Evolutionary conservation across 2,797 vertebrate genomes (phyloP), one percentile per base, ranked within the genome.

Genomic region (Channallabes apus): DNA sequence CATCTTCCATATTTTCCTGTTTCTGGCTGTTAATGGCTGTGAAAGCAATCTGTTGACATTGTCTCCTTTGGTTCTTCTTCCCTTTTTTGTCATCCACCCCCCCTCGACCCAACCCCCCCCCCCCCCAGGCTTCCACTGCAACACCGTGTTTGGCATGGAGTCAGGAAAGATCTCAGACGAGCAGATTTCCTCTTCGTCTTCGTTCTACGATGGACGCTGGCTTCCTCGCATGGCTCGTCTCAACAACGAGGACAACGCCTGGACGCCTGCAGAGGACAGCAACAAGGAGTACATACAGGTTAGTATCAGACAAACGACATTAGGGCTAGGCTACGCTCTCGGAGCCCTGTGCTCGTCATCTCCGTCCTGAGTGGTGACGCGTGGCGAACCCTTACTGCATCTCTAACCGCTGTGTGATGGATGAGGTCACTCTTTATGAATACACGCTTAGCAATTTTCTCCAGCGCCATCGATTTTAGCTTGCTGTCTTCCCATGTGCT

Each of bases 221-320:
- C 94, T 94, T 0, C 95, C 96, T 5, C 95, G 95, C 22, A 96
- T 96, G 88, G 96, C 96, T 78, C 95, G 96, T 3, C 96, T 97
- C 72, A 96, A 97, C 75, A 96, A 96, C 2, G 95, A 96, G 15
- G 95, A 96, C 92, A 97, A 97, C 0, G 96, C 95, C 89, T 97
- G 96, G 96, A 96, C 96, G 0, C 96, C 96, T 71, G 94, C 93
- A 64, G 92, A 96, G 72, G 96, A 97, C 91, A 96, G 93, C 92
- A 95, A 93, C 93, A 96, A 94, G 89, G 96, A 97, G 76, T 97
- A 94, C 89, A 94, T 97, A 67, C 96, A 97, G 96, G 96, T 97
- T 78, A 84, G 80, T 58, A 69, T 56, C 38, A 82, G 56, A 64
- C 24, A 58, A 76, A 72, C 82, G 61, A 22, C 69, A 56, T 67